Base-by-base conservation (phyloP, 53 echinoderm and acorn worm genomes). In the Holothuria scabra region DNA sequence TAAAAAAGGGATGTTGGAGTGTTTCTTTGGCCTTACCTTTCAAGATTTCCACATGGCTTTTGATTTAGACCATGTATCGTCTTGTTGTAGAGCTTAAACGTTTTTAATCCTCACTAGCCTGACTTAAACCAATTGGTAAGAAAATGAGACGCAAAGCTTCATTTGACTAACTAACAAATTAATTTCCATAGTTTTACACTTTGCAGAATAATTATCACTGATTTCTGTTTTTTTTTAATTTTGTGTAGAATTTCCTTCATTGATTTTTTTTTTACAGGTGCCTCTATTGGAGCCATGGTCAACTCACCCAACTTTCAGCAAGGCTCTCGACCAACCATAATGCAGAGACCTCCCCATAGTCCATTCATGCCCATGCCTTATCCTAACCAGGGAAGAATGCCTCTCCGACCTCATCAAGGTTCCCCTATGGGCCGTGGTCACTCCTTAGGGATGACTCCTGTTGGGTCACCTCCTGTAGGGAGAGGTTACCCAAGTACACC, bases 401-500 rank as follows among this genome's bases (percentile, higher is more conserved):
- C 76, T 8, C 12, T 46, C 16, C 57, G 22, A 8, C 56, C 52
- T 9, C 76, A 76, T 56, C 76, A 76, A 29, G 62, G 62, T 21
- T 62, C 81, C 33, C 81, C 60, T 41, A 81, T 62, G 35, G 63
- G 81, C 19, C 59, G 63, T 20, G 63, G 81, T 9, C 68, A 52
- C 2, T 46, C 38, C 13, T 57, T 81, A 44, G 41, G 41, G 41
- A 41, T 41, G 41, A 8, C 41, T 41, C 41, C 41, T 41, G 41
- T 41, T 41, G 69, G 69, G 9, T 38, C 44, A 8, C 19, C 21
- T 69, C 69, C 69, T 35, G 37, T 69, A 11, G 69, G 69, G 1
- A 84, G 89, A 7, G 89, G 93, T 24, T 88, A 87, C 28, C 85
- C 87, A 31, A 60, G 86, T 8, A 86, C 79, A 48, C 95, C 90